A percentile compares a stretch with the other conserved stretches of the same genome.
These are phyloP conservation scores for Platichthys flesus DNA, from an alignment of 2,113 vertebrate genomes.

Conservation along the genomic window DNA sequence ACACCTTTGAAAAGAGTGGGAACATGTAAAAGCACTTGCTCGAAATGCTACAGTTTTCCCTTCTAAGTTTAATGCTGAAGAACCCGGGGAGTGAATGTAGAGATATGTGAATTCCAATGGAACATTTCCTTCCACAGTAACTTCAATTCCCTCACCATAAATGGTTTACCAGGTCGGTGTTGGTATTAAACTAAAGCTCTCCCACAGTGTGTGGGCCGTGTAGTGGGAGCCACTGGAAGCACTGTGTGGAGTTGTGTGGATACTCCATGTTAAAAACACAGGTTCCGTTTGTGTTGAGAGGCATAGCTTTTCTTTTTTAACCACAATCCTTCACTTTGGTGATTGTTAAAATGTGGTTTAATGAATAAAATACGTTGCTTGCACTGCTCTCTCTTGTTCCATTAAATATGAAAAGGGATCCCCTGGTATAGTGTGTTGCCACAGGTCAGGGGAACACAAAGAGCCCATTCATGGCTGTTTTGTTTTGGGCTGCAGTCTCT, in stretches of 20 bases:
- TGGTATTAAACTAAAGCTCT: conserved; percentile 48
- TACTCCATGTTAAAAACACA: conserved; percentile 28
- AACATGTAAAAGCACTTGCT: not conserved
- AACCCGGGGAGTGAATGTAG: not conserved
- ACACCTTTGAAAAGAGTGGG: not conserved
- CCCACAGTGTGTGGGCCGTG: conserved; percentile 56
- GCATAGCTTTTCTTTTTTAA: conserved; percentile 2
- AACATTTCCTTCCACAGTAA: conserved; percentile 2
- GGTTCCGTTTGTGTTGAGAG: conserved; percentile 8
- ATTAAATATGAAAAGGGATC: conserved; percentile 24
- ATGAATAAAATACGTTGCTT: conserved; percentile 15
- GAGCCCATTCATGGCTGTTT: conserved; percentile 47
- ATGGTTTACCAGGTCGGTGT: conserved; percentile 42
- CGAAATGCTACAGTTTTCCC: no score
- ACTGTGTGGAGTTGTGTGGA: conserved; percentile 38
- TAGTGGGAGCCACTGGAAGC: conserved; percentile 43
- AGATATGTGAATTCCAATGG: no score
- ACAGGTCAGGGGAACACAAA: conserved; percentile 36
- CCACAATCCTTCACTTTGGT: not conserved
- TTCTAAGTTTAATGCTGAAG: not conserved
- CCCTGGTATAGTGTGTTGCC: conserved; percentile 18
- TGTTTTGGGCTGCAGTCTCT: conserved; percentile 42
- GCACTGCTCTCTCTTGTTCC: not conserved
- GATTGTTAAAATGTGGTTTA: conserved; percentile 19
- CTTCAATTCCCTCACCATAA: conserved; percentile 38